Base-by-base conservation (phyloP, 2,888 invertebrate species). In the Leptopilina syphax region DNA sequence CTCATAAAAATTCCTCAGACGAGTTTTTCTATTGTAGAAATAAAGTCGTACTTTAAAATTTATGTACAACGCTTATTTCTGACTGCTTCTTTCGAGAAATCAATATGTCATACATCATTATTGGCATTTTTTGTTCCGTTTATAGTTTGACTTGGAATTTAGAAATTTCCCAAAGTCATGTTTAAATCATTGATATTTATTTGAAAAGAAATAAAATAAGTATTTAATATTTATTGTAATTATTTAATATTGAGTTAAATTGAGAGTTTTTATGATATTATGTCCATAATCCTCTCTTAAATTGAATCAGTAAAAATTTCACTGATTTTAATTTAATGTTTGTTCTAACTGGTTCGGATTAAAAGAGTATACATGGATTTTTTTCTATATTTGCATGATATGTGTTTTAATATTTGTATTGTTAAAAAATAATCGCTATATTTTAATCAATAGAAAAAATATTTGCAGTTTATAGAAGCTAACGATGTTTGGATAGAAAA, bases 31-130 rank as follows among this genome's bases (percentile, higher is more conserved):
- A 12, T 50, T 50, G 50, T 50, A 9, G 50, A 50, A 44, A 50
- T 50, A 50, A 9, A 50, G 12, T 50, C 12, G 50, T 50, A 24
- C 8, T 24, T 63, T 9, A 7, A 63, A 63, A 63, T 63, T 63
- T 63, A 63, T 63, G 63, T 24, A 63, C 63, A 63, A 63, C 18
- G 63, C 63, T 63, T 63, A 18, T 63, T n/a, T n/a, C 60, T 50
- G 18, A 63, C 24, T 24, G 63, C 24, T 24, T 63, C 24, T 18
- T 9, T 9, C n/a, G 9, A 63, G 24, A 63, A 63, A 63, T 63
- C 63, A 63, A 63, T 63, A 63, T 63, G 63, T 63, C 63, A 18
- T 63, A 63, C 63, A 63, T 63, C 63, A 63, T 18, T 63, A 63
- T 63, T 24, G 63, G 63, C 63, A 63, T 63, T 24, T 63, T 50